phyloP scores from a whole-genome alignment of 2,888 invertebrate genomes.

The Thalpophila matura region DNA sequence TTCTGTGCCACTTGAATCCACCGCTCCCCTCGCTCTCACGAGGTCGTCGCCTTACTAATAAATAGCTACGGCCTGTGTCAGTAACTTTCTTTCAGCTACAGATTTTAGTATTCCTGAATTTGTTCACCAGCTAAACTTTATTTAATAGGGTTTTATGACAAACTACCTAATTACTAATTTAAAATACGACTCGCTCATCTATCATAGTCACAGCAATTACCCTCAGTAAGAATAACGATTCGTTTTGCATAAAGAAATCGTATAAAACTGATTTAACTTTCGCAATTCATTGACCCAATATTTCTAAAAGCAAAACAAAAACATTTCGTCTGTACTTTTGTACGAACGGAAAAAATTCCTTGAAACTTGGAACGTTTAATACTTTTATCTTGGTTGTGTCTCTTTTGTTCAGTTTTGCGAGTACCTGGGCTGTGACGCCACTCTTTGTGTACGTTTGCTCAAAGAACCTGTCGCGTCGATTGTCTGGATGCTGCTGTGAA shows the following conservation, averaged over 20 bases:
- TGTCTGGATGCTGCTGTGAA: constrained; percentile 18
- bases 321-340: constrained; percentile 4
- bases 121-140: not conserved
- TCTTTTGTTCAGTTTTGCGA: constrained; percentile 60
- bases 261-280: constrained; percentile 30
- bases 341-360: constrained; percentile 46
- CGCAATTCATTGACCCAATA: constrained; percentile 35
- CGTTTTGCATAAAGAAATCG: constrained; percentile 15
- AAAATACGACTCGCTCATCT: not conserved
- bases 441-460: constrained; percentile 39
- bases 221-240: not conserved
- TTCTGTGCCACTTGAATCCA: constrained; percentile 18
- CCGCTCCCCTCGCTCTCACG: constrained; percentile 28
- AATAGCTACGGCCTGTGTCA: constrained; percentile 14
- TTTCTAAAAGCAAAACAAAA: constrained; percentile 44
- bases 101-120: not conserved
- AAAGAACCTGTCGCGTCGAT: constrained; percentile 23
- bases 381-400: constrained; percentile 64
- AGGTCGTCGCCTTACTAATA: constrained; percentile 39
- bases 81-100: constrained; percentile 4
- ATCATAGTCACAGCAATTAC: too few relatives aligned
- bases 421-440: constrained; percentile 34
- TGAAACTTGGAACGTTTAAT: constrained; percentile 66
- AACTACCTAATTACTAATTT: too few relatives aligned
- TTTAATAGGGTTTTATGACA: too few relatives aligned